phyloP scores from a whole-genome alignment of 2,113 vertebrate species.

The Vidua chalybeata region DNA sequence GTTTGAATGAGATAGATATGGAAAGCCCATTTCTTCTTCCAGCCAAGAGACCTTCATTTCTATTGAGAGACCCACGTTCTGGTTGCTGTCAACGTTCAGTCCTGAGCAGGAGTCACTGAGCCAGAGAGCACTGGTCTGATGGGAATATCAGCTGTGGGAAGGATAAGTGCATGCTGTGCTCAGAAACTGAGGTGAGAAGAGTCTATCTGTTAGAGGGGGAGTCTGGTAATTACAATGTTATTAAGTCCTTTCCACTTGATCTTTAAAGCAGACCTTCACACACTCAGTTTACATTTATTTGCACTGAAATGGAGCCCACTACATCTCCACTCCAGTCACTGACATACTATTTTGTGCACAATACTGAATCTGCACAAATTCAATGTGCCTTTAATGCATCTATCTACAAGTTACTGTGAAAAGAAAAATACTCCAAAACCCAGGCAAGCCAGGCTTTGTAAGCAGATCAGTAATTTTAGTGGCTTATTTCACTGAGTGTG shows the following conservation, averaged over 20 bases:
- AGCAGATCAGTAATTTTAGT: neutral
- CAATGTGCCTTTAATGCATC: neutral
- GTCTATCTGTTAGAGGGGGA: neutral
- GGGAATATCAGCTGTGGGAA: neutral
- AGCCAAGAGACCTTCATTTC: neutral
- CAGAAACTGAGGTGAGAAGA: neutral
- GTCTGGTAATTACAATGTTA: neutral
- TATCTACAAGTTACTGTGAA: constrained; percentile 23
- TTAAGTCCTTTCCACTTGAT: neutral
- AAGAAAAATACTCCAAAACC: neutral
- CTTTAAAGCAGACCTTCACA: neutral
- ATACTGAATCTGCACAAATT: constrained; percentile 5
- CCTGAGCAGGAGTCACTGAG: neutral
- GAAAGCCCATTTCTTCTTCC: neutral
- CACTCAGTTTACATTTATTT: constrained; percentile 35
- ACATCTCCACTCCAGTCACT: constrained; percentile 18
- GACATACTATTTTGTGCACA: neutral
- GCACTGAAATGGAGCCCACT: constrained; percentile 32
- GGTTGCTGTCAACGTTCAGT: neutral
- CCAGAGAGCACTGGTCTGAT: neutral
- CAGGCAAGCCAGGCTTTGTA: constrained; percentile 3
- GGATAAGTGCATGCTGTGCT: neutral
- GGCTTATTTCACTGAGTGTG: neutral
- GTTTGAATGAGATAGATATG: neutral
- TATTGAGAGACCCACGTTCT: neutral